These are phyloP conservation scores for Ypsolopha scabrella DNA, from an alignment of 2,888 invertebrate genomes.

Conservation along the genomic window DNA sequence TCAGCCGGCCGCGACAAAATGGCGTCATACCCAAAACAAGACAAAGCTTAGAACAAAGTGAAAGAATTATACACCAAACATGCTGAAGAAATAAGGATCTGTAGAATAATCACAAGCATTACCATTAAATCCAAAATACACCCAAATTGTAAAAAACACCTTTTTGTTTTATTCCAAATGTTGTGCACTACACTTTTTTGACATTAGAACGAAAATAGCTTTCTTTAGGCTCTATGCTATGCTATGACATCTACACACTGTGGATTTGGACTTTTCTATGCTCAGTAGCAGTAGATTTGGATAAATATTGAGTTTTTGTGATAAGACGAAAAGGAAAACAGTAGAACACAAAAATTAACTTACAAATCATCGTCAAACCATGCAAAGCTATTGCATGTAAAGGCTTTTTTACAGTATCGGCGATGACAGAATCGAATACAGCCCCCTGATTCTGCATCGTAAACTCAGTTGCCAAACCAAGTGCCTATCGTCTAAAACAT, in stretches of 20 bases:
- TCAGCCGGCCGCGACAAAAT: constrained; percentile 70
- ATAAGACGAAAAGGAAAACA: no score
- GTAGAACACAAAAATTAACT: no score
- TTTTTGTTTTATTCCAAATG: constrained; percentile 17
- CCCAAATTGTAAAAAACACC: background rate
- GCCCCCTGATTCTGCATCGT: no score
- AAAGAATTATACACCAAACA: constrained; percentile 3
- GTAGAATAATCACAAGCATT: background rate
- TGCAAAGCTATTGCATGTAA: no score
- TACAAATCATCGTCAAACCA: no score
- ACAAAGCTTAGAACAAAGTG: constrained; percentile 1
- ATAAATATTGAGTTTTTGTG: no score
- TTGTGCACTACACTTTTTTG: constrained; percentile 54
- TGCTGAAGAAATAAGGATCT: background rate
- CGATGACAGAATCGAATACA: no score
- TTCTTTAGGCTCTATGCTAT: background rate
- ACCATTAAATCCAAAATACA: background rate
- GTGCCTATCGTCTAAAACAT: no score
- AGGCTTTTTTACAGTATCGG: no score
- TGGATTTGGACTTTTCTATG: no score
- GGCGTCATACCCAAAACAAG: constrained; percentile 41
- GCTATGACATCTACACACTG: background rate
- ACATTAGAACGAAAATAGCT: constrained; percentile 43
- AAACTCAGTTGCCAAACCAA: no score
- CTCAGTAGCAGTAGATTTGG: no score